Conservation (phyloP, 2,797 vertebrate genomes). For the Alcedo quadribrachys region DNA sequence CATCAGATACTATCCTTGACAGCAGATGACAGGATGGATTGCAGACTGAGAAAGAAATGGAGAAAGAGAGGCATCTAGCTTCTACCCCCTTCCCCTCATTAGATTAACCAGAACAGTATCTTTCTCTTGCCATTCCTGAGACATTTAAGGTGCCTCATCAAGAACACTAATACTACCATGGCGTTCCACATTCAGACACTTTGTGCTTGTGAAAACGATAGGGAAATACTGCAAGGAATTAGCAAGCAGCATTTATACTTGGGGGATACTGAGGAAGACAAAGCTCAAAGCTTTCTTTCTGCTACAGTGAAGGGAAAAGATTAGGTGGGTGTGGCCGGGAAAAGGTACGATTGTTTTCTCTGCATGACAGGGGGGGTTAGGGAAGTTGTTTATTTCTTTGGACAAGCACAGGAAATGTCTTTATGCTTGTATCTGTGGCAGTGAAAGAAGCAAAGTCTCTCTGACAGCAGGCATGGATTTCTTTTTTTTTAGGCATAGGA, state of each 20-base stretch:
- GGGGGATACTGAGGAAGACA: background rate
- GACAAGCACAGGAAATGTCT: constrained; percentile 22
- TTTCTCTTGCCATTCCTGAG: background rate
- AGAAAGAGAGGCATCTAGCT: background rate
- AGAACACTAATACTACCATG: background rate
- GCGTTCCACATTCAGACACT: background rate
- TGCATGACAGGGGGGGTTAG: background rate
- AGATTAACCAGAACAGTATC: background rate
- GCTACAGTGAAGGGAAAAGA: background rate
- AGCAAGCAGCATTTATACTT: background rate
- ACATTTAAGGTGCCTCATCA: background rate
- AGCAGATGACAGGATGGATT: background rate
- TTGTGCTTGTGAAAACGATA: background rate
- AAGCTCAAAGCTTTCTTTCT: background rate
- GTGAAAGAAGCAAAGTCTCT: background rate
- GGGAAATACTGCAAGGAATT: background rate
- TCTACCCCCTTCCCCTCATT: background rate
- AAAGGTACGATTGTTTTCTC: constrained; percentile 23
- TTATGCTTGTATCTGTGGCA: background rate
- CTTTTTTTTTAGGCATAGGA: background rate
- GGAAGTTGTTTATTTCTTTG: constrained; percentile 61
- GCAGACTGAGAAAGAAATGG: background rate
- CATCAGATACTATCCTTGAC: background rate
- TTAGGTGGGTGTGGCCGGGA: background rate
- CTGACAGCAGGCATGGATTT: background rate